phyloP scores from a whole-genome alignment of 2,113 vertebrate species.

The Dicrurus megarhynchus region DNA sequence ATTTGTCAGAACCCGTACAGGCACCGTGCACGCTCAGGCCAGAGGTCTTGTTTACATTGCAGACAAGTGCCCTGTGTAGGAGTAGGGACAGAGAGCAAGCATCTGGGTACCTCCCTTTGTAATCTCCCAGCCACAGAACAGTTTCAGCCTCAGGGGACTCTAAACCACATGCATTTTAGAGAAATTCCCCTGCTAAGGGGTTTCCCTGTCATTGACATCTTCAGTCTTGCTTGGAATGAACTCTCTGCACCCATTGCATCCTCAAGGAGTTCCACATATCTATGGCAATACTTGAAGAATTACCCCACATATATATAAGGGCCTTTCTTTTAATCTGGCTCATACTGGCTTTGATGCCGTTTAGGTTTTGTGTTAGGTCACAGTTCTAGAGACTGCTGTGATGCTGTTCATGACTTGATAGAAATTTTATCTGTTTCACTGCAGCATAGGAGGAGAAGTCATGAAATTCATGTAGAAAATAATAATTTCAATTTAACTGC shows the following conservation, averaged over 20 bases:
- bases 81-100: background rate
- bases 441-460: background rate
- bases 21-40: background rate
- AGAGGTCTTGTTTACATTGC: background rate
- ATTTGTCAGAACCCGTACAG: background rate
- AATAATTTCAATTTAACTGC: background rate
- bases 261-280: background rate
- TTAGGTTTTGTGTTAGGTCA: background rate
- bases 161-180: background rate
- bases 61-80: background rate
- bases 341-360: background rate
- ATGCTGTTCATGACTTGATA: background rate
- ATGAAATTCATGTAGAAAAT: background rate
- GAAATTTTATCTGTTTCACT: background rate
- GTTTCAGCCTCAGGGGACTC: background rate
- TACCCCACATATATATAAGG: background rate
- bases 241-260: background rate
- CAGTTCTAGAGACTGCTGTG: background rate
- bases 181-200: background rate
- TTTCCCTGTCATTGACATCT: background rate
- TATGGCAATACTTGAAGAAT: background rate
- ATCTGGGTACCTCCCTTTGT: background rate
- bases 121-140: background rate
- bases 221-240: background rate
- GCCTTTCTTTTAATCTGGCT: background rate